These are phyloP conservation scores for Meriones unguiculatus DNA, from an alignment of 2,113 vertebrate genomes.

Conservation along the genomic window DNA sequence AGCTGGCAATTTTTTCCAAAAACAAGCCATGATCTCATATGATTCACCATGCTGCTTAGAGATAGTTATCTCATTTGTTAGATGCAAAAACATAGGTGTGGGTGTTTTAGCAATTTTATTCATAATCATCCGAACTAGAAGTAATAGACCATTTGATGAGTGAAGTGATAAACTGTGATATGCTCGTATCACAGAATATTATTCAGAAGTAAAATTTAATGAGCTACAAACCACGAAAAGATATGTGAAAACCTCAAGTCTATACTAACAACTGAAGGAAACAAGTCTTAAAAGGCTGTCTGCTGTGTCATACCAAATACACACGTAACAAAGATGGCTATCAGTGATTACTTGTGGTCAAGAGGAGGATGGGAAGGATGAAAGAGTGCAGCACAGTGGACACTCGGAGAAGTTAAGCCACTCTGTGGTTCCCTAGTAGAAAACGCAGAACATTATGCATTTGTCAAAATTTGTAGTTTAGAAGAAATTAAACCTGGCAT, in stretches of 20 bases:
- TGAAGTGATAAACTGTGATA: not conserved
- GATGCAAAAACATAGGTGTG: not conserved
- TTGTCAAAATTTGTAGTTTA: not conserved
- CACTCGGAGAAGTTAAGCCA: not conserved
- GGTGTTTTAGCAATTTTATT: not conserved
- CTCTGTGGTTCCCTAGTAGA: not conserved
- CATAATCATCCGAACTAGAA: constrained; percentile 2
- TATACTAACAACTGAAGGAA: not conserved
- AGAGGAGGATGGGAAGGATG: not conserved
- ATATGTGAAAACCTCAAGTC: not conserved
- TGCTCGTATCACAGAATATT: not conserved
- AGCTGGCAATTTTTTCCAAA: too few species aligned
- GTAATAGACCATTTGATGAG: not conserved
- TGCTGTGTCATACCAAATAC: not conserved
- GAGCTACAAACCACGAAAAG: not conserved
- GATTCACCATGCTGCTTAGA: not conserved
- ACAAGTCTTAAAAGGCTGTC: not conserved
- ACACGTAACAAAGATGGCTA: not conserved
- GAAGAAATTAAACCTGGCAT: not conserved
- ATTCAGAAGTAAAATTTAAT: constrained; percentile 13
- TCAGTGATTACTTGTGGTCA: not conserved
- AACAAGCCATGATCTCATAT: not conserved
- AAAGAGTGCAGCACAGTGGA: too few species aligned
- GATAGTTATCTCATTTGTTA: not conserved
- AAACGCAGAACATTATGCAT: not conserved